Evolutionary conservation across 2,113 vertebrate genomes (phyloP), one percentile per base, ranked within the genome.

Genomic region (Myrmecobius fasciatus): DNA sequence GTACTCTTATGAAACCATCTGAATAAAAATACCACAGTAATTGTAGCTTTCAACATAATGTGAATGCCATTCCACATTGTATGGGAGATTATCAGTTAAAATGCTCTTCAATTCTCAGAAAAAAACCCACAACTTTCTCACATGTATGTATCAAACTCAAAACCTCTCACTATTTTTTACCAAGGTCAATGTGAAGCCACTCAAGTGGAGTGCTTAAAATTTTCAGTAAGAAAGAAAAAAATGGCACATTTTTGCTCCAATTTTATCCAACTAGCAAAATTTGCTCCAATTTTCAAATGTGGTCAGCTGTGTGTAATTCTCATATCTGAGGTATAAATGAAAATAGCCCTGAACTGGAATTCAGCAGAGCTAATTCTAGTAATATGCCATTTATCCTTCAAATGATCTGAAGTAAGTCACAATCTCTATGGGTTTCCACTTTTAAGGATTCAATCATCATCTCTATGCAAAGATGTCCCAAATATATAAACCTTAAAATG

Each of bases 51-150:
- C 51, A 93, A 92, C 93, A 90, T 88, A 52, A 20, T 88, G 20
- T 25, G 31, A 94, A 25, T 89, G 46, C 10, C 94, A 36, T 94
- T 89, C 53, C 93, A 52, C 49, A 93, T 90, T 12, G 92, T 52
- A 95, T 0, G 47, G 17, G 28, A 60, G 91, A 53, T 60, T 31
- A 53, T 75, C 89, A 94, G 48, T 89, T 92, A 96, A 92, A 94
- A 95, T 24, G 92, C 92, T 93, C 90, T 94, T 46, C 60, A 48
- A 60, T 93, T 95, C 53, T 94, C 88, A 91, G 46, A 92, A 67
- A 36, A 14, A 12, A 3, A 26, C 12, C 28, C 31, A 60, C n/a
- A 36, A 14, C 2, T 75, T 20, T 75, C 60, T 75, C 36, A 56
- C 2, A 89, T 8, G 3, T 31, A 75, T 17, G 24, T 11, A 52